Evolutionary conservation across 2,113 vertebrate genomes (phyloP).

Genomic region (Chloroceryle aenea): DNA sequence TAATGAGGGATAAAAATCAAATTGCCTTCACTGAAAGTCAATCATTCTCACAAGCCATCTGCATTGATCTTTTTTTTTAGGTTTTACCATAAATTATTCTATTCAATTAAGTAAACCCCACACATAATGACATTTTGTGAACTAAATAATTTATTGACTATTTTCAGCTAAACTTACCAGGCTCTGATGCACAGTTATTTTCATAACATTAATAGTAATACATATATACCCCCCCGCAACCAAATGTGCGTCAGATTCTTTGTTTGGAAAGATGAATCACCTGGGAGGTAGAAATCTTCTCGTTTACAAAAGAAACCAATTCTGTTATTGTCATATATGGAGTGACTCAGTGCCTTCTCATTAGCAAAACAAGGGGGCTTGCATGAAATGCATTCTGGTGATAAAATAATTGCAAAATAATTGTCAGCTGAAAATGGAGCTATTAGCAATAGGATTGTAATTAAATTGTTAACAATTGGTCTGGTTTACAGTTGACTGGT

Average conservation of each 20-base stretch:
- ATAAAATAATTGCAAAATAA: conserved; percentile 40
- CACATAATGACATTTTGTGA: conserved; percentile 85
- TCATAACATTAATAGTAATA: conserved; percentile 71
- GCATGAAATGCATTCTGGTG: neutral
- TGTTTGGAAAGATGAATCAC: conserved; percentile 58
- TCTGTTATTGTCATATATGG: neutral
- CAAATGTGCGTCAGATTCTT: conserved; percentile 54
- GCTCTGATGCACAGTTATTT: conserved; percentile 69
- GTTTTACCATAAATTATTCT: conserved; percentile 87
- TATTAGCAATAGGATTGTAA: conserved; percentile 13
- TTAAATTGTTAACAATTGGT: conserved; percentile 5
- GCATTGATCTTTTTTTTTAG: conserved; percentile 82
- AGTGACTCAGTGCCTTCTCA: neutral
- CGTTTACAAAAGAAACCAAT: conserved; percentile 30
- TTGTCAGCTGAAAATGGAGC: conserved; percentile 22
- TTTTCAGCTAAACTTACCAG: conserved; percentile 75
- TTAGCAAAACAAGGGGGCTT: neutral
- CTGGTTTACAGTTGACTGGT: conserved; percentile 9
- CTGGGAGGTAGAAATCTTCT: conserved; percentile 50
- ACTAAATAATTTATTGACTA: conserved; percentile 87
- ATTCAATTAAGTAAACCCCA: conserved; percentile 85
- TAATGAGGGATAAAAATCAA: conserved; percentile 88
- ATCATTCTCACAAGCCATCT: conserved; percentile 75
- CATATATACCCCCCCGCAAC: neutral
- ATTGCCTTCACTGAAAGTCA: conserved; percentile 79